Evolutionary conservation across 37 sponge, comb jelly and placozoan genomes (phyloP).

Genomic region (Ephydatia muelleri): DNA sequence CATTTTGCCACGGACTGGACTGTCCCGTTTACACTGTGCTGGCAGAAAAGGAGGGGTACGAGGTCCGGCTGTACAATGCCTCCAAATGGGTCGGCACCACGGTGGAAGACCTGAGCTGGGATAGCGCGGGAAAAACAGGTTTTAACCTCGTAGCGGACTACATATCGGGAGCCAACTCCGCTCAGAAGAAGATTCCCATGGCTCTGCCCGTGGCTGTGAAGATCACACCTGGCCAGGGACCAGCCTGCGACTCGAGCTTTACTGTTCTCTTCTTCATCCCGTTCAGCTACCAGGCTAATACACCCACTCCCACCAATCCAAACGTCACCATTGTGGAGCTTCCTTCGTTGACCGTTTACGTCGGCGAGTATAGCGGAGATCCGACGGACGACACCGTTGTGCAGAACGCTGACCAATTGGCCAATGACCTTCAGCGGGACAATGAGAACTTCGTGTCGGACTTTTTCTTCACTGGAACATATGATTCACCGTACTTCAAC

Average conservation of each 20-base stretch:
- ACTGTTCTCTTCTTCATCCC: slow-evolving; percentile 35
- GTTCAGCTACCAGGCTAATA: slow-evolving; percentile 19
- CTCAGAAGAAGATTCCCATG: slow-evolving; percentile 18
- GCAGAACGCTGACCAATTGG: background rate
- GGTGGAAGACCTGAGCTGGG: background rate
- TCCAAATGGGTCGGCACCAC: slow-evolving; percentile 38
- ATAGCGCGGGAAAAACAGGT: slow-evolving; percentile 10
- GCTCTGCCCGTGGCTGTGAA: slow-evolving; percentile 26
- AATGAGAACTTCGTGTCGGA: slow-evolving; percentile 8
- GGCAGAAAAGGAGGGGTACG: slow-evolving; percentile 10
- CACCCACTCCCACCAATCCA: slow-evolving; percentile 19
- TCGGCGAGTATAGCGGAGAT: slow-evolving; percentile 15
- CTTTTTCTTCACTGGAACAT: slow-evolving; percentile 16
- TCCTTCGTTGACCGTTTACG: slow-evolving; percentile 27
- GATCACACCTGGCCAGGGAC: slow-evolving; percentile 9
- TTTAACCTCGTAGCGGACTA: slow-evolving; percentile 8
- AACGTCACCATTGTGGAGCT: slow-evolving; percentile 8
- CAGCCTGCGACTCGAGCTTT: slow-evolving; percentile 18
- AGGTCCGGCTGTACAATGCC: slow-evolving; percentile 17
- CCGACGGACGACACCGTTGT: background rate
- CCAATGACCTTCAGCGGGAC: background rate
- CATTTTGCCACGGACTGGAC: background rate
- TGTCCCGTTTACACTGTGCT: background rate
- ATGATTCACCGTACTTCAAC: slow-evolving; percentile 26
- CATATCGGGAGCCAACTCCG: slow-evolving; percentile 21